Evolutionary conservation across 2,888 invertebrate genomes (phyloP), one percentile per base, ranked within the genome.

Genomic region (Drosophila anomalipes): DNA sequence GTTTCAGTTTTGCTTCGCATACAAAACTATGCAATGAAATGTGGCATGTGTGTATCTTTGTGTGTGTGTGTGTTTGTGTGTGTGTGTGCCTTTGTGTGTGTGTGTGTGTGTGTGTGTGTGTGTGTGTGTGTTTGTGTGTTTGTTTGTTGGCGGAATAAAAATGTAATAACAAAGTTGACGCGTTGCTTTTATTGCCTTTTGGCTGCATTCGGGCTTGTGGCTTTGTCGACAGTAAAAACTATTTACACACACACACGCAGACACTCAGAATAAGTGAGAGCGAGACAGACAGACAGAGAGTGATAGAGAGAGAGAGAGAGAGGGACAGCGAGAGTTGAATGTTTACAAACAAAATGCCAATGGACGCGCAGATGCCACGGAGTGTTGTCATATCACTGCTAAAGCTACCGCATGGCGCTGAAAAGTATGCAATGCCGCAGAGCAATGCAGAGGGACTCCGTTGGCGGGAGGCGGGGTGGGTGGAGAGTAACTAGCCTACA

Each of bases 331-430:
- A 47, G 47, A 53, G 60, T 41, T 53, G 51, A 64, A 70, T 89
- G 85, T 86, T 86, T 81, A 83, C 85, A 83, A 89, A 79, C 86
- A 86, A 86, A 89, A 85, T 83, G 74, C 84, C 85, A 89, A 89
- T 86, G 90, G 90, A 79, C 83, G 86, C 83, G 86, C 86, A 86
- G 82, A 70, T 77, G 74, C 65, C 67, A 59, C 54, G 57, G 70
- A 72, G 72, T 81, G 75, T 70, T 83, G 73, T 83, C 83, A 86
- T 89, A 89, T 84, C 83, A 74, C 57, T 86, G 89, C 74, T 74
- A 70, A 76, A 77, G 85, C 76, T 84, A 65, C 85, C 89, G 82
- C 82, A 87, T 82, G 75, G 70, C 70, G 82, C 82, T 84, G 69
- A 70, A 77, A 85, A 85, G 78, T 80, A 83, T 89, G 85, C 87